These are phyloP conservation scores for Bimastos eiseni DNA, from an alignment of 2,888 invertebrate species.

Conservation along the genomic window DNA sequence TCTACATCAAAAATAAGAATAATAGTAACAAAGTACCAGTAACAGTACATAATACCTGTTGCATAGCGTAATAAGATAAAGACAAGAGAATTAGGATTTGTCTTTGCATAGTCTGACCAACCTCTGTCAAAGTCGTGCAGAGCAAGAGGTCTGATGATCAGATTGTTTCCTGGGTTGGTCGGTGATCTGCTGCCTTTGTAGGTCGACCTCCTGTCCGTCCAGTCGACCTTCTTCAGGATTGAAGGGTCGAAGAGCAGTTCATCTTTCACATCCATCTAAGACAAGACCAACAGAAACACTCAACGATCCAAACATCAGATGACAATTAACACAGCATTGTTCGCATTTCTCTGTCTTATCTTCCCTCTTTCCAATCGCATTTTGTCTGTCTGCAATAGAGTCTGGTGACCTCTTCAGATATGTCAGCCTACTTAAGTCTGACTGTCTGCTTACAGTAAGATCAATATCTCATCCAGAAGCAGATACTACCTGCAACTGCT, in stretches of 20 bases:
- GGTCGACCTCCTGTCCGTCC: conserved; percentile 52
- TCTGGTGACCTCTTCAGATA: no score
- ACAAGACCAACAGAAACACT: not conserved
- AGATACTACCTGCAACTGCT: not conserved
- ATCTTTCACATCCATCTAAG: conserved; percentile 10
- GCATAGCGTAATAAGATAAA: conserved; percentile 17
- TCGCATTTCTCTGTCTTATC: not conserved
- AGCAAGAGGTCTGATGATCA: conserved; percentile 78
- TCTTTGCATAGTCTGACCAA: conserved; percentile 48
- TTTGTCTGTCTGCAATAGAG: not conserved
- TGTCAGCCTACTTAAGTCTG: not conserved
- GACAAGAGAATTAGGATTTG: conserved; percentile 16
- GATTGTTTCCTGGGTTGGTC: conserved; percentile 75
- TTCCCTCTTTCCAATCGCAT: not conserved
- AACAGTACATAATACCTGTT: no score
- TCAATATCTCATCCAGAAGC: no score
- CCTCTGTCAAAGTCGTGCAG: conserved; percentile 79
- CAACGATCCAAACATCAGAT: not conserved
- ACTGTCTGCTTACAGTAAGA: no score
- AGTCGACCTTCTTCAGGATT: conserved; percentile 70
- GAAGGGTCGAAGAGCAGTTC: conserved; percentile 70
- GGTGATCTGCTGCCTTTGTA: conserved; percentile 75
- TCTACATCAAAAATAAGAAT: not conserved
- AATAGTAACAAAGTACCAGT: not conserved
- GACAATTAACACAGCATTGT: not conserved